A percentile compares a stretch with the other conserved stretches of the same genome.
Evolutionary conservation across 1,140 invertebrate species (phyloP).

Genomic region (Apis laboriosa): DNA sequence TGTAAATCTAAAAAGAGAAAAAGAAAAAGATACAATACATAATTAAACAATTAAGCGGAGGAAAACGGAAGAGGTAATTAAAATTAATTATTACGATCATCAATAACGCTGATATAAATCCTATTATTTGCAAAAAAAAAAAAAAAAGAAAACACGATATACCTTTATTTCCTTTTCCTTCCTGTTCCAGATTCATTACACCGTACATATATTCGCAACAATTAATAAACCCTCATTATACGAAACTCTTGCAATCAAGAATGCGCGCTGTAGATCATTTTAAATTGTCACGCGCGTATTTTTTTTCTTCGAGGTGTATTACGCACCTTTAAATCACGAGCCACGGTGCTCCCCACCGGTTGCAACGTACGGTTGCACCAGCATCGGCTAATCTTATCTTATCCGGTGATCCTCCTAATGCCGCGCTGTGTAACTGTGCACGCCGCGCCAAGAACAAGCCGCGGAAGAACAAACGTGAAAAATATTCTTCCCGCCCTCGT

Average conservation of each 20-base stretch:
- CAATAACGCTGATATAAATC: no score
- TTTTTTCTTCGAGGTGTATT: neutral
- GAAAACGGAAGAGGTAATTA: neutral
- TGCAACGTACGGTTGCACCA: conserved; percentile 60
- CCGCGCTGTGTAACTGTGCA: conserved; percentile 35
- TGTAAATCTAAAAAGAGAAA: no score
- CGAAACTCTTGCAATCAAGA: neutral
- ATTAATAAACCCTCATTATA: neutral
- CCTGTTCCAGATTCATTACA: neutral
- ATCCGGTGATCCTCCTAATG: conserved; percentile 73
- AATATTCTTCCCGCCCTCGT: conserved; percentile 9
- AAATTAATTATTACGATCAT: neutral
- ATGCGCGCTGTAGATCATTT: neutral
- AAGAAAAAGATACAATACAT: no score
- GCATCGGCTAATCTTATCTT: conserved; percentile 75
- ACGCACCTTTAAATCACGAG: conserved; percentile 55
- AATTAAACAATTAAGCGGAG: no score
- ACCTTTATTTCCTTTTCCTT: neutral
- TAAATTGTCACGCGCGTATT: conserved; percentile 1
- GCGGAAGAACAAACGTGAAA: conserved; percentile 14
- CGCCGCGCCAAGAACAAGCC: conserved; percentile 32
- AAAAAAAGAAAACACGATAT: neutral
- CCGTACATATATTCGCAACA: neutral
- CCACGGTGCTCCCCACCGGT: neutral
- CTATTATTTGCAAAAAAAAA: neutral